Evolutionary conservation across 2,888 invertebrate genomes (phyloP), one percentile per base, ranked within the genome.

Genomic region (Acleris laterana): DNA sequence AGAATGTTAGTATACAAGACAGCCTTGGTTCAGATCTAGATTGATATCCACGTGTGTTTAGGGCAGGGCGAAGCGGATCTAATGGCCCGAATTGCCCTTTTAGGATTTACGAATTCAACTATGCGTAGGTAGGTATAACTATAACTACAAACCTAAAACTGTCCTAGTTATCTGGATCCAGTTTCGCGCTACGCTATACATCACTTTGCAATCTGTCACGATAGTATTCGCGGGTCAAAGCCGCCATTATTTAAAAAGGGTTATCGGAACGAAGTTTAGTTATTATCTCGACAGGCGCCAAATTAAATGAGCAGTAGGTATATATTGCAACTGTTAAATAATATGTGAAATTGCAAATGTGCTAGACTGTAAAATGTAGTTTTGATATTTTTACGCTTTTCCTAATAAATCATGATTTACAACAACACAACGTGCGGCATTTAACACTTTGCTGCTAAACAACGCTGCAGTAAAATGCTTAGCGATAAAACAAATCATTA

Each of bases 51-150:
- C 53, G 55, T 58, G 48, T 59, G 32, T 86, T 88, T 84, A 83
- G 85, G 83, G 80, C 82, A 76, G 75, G 76, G 78, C 79, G 76
- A 86, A 89, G 90, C 89, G 90, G 91, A 89, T 89, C 81, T 81
- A 72, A 74, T 80, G 88, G 77, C 85, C 88, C 85, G 82, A 87
- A 87, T 88, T 80, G 81, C 84, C 83, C 81, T 80, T 83, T 81
- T 77, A 85, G 82, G 85, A 84, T 81, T 80, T 81, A 68, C 79
- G 81, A 83, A 83, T 85, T 81, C 80, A 77, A 77, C 79, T 75
- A 74, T 77, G 74, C 77, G 77, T 78, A 69, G 9, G 28, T 28
- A n/a, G n/a, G n/a, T n/a, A n/a, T n/a, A n/a, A n/a, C n/a, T n/a
- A 53, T 17, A 32, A 19, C 53, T 53, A 32, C 38, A 53, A 53